Conservation (phyloP, 1,140 invertebrate genomes). For the Mamestra configurata region DNA sequence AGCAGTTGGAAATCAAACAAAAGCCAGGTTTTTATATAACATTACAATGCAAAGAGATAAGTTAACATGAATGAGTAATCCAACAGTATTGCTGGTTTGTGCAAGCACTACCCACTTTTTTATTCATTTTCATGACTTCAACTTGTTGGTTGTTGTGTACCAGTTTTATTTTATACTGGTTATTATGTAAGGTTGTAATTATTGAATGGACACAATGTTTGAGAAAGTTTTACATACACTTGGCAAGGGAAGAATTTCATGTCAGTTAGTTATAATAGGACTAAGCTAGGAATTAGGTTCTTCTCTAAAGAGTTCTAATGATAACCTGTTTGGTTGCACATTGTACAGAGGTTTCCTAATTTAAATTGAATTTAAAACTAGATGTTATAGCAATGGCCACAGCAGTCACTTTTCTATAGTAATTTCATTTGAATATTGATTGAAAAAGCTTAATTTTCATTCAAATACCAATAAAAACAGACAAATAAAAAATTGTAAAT, state of each 20-base stretch:
- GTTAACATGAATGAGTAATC: constrained; percentile 50
- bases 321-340: too few relatives aligned
- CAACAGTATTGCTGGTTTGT: constrained; percentile 21
- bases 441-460: neutral
- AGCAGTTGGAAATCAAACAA: constrained; percentile 49
- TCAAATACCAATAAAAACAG: neutral
- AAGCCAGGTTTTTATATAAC: constrained; percentile 53
- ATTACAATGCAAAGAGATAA: constrained; percentile 54
- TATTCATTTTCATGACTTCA: constrained; percentile 10
- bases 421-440: neutral
- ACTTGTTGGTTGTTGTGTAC: neutral
- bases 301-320: too few relatives aligned
- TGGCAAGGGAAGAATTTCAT: too few relatives aligned
- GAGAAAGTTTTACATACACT: too few relatives aligned
- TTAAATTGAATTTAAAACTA: neutral
- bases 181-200: constrained; percentile 1
- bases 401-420: neutral
- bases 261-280: neutral
- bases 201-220: neutral
- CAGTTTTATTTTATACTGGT: constrained; percentile 16
- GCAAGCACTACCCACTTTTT: constrained; percentile 31
- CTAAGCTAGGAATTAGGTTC: neutral
- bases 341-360: neutral
- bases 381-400: constrained; percentile 6
- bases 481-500: neutral